Conservation (phyloP, 2,888 invertebrate species). For the Lydus trimaculatus region DNA sequence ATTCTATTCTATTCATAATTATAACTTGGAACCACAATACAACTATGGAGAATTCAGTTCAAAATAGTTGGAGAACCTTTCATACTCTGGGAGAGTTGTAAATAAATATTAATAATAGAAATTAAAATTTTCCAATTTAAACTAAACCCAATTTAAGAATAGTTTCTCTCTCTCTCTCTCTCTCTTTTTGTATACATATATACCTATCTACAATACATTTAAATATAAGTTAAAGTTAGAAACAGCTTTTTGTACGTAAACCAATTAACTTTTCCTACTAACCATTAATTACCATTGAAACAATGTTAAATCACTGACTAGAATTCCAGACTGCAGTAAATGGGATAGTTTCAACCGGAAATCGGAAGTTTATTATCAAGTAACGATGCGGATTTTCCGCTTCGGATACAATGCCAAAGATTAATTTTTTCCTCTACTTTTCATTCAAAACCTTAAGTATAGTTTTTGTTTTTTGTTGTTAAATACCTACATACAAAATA, state of each 20-base stretch:
- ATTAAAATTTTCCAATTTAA: background rate
- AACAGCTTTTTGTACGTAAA: background rate
- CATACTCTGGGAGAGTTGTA: background rate
- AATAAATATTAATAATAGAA: background rate
- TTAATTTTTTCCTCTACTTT: background rate
- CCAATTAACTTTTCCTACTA: background rate
- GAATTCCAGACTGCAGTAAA: slow-evolving; percentile 8
- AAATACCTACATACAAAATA: background rate
- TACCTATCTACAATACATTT: background rate
- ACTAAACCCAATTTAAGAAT: background rate
- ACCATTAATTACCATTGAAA: slow-evolving; percentile 7
- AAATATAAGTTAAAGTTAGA: background rate
- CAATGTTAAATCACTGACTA: slow-evolving; percentile 9
- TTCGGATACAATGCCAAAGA: background rate
- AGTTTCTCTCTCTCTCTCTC: too few species aligned
- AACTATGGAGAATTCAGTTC: background rate
- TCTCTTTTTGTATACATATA: too few species aligned
- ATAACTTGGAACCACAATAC: background rate
- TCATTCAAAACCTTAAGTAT: background rate
- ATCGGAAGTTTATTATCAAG: slow-evolving; percentile 9
- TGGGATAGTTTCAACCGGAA: slow-evolving; percentile 4
- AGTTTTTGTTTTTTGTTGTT: background rate
- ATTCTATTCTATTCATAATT: background rate
- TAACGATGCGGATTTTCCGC: slow-evolving; percentile 9
- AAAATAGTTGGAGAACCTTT: background rate